Conservation (phyloP, 2,888 invertebrate genomes). For the Hemistola chrysoprasaria region DNA sequence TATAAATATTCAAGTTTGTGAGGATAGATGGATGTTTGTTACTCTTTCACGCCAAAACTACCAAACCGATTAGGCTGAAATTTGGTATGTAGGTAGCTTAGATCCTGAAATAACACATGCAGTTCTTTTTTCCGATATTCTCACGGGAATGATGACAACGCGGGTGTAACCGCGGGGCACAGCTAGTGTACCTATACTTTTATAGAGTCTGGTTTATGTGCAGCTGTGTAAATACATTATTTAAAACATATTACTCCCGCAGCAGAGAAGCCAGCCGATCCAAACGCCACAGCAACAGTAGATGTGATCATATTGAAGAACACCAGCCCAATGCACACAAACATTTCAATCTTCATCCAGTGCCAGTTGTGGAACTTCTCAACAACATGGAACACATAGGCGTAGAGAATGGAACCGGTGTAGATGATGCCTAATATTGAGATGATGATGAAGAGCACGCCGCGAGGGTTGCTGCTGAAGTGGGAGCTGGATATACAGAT, state of each 20-base stretch:
- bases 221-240: too few relatives aligned
- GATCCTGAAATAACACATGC: too few relatives aligned
- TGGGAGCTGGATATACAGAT: slow-evolving; percentile 88
- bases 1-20: too few relatives aligned
- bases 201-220: too few relatives aligned
- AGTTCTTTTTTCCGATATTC: too few relatives aligned
- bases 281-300: slow-evolving; percentile 85
- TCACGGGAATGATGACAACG: too few relatives aligned
- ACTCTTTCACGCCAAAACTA: too few relatives aligned
- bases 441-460: slow-evolving; percentile 89
- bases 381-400: slow-evolving; percentile 91
- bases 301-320: slow-evolving; percentile 89
- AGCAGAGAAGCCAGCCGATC: slow-evolving; percentile 84
- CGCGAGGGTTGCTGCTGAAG: slow-evolving; percentile 83
- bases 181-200: too few relatives aligned
- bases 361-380: slow-evolving; percentile 92
- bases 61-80: too few relatives aligned
- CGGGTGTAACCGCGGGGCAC: too few relatives aligned
- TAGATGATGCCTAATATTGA: slow-evolving; percentile 91
- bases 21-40: too few relatives aligned
- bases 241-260: slow-evolving; percentile 88
- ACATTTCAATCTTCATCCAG: slow-evolving; percentile 92
- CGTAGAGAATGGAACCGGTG: slow-evolving; percentile 85
- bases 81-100: too few relatives aligned
- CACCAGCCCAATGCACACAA: slow-evolving; percentile 86